These are phyloP conservation scores for Streblospio benedicti DNA, from an alignment of 1,140 invertebrate genomes.

Conservation along the genomic window DNA sequence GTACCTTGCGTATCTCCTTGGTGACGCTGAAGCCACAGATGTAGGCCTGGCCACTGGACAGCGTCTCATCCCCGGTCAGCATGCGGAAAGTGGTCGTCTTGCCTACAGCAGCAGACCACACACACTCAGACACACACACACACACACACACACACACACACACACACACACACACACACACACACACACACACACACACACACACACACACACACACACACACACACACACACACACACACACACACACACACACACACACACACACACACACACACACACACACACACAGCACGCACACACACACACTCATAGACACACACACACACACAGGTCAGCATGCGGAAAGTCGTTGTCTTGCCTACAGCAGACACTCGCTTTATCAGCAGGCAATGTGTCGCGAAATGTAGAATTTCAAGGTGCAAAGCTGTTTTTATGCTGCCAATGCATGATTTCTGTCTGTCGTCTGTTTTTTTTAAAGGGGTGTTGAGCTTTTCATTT, in stretches of 20 bases:
- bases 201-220: conserved; percentile 9
- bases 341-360: no score
- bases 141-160: conserved; percentile 1
- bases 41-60: conserved; percentile 36
- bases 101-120: background rate
- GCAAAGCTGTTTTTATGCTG: no score
- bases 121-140: background rate
- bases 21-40: conserved; percentile 33
- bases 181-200: conserved; percentile 10
- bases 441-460: no score
- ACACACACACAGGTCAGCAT: background rate
- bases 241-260: conserved; percentile 8
- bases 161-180: conserved; percentile 33
- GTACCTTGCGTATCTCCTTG: conserved; percentile 47
- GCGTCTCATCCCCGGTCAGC: conserved; percentile 50
- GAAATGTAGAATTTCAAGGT: no score
- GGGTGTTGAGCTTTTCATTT: no score
- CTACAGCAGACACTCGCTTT: no score
- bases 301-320: background rate
- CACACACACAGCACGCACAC: background rate
- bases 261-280: background rate
- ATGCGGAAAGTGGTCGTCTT: conserved; percentile 53
- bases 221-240: conserved; percentile 11
- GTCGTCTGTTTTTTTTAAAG: no score
- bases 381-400: no score